phyloP scores from a whole-genome alignment of 1,140 invertebrate species.

The Drosophila pandora region DNA sequence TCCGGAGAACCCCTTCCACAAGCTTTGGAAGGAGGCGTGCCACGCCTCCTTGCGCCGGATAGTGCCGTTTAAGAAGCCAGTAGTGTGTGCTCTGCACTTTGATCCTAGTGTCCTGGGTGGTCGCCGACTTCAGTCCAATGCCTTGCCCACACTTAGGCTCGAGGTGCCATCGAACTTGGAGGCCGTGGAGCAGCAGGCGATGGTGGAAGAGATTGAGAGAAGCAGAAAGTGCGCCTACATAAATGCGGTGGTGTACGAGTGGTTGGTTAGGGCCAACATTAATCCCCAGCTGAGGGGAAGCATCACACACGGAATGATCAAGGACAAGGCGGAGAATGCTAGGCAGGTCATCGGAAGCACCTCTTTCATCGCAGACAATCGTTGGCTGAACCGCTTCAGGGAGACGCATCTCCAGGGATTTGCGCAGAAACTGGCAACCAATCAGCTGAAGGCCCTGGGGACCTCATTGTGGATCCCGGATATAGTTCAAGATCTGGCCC shows the following conservation, averaged over 20 bases:
- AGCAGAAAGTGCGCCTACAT: slow-evolving; percentile 77
- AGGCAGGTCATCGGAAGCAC: slow-evolving; percentile 72
- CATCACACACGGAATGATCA: slow-evolving; percentile 82
- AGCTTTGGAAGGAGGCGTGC: slow-evolving; percentile 78
- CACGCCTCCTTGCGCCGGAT: slow-evolving; percentile 75
- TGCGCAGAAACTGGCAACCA: slow-evolving; percentile 73
- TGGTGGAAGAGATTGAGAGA: slow-evolving; percentile 78
- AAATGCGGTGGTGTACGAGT: slow-evolving; percentile 81
- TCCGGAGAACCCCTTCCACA: slow-evolving; percentile 76
- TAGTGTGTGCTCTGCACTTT: slow-evolving; percentile 77
- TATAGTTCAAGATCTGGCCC: slow-evolving; percentile 74
- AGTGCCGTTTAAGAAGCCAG: slow-evolving; percentile 76
- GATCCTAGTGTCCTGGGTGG: slow-evolving; percentile 74
- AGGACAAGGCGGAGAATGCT: slow-evolving; percentile 77
- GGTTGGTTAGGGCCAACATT: slow-evolving; percentile 75
- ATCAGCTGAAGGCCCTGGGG: slow-evolving; percentile 73
- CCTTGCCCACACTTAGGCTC: slow-evolving; percentile 65
- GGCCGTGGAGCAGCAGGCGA: slow-evolving; percentile 73
- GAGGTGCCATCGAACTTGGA: slow-evolving; percentile 77
- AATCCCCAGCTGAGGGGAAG: slow-evolving; percentile 79
- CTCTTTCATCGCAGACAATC: slow-evolving; percentile 75
- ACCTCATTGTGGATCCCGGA: slow-evolving; percentile 76
- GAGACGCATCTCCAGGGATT: slow-evolving; percentile 78
- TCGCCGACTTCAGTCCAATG: slow-evolving; percentile 66
- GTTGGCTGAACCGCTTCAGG: slow-evolving; percentile 78